phyloP scores from a whole-genome alignment of 2,113 vertebrate genomes.

The Henicopernis longicauda region DNA sequence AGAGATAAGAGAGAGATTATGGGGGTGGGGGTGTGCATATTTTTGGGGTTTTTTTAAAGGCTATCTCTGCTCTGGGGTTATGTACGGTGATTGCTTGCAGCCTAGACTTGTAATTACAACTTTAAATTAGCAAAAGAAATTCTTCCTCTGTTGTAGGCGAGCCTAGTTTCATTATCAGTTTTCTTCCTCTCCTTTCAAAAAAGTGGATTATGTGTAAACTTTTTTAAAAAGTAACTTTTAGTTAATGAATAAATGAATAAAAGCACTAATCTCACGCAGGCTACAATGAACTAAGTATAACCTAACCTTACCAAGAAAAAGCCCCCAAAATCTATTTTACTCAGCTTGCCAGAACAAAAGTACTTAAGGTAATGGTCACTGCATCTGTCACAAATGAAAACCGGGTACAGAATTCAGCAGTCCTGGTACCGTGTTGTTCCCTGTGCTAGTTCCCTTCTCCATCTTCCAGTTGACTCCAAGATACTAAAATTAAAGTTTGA shows the following conservation, averaged over 20 bases:
- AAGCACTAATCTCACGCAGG: neutral
- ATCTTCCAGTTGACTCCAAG: neutral
- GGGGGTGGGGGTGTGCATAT: too few species aligned
- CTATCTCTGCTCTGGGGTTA: neutral
- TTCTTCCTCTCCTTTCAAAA: neutral
- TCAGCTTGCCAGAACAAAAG: conserved; percentile 3
- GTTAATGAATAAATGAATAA: neutral
- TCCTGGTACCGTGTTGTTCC: too few species aligned
- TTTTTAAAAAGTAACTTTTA: neutral
- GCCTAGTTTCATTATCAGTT: neutral
- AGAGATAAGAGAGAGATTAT: neutral
- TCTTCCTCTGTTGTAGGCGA: neutral
- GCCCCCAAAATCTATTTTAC: neutral
- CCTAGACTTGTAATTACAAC: neutral
- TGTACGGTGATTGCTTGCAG: neutral
- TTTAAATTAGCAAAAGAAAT: neutral
- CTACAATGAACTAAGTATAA: neutral
- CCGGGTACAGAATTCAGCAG: neutral
- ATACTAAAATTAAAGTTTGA: neutral
- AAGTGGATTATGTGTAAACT: neutral
- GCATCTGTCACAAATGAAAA: neutral
- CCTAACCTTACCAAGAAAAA: neutral
- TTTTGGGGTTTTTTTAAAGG: neutral
- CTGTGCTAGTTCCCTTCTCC: neutral
- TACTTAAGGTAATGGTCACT: neutral